Evolutionary conservation across 2,797 vertebrate species (phyloP).

Genomic region (Cuculus canorus): DNA sequence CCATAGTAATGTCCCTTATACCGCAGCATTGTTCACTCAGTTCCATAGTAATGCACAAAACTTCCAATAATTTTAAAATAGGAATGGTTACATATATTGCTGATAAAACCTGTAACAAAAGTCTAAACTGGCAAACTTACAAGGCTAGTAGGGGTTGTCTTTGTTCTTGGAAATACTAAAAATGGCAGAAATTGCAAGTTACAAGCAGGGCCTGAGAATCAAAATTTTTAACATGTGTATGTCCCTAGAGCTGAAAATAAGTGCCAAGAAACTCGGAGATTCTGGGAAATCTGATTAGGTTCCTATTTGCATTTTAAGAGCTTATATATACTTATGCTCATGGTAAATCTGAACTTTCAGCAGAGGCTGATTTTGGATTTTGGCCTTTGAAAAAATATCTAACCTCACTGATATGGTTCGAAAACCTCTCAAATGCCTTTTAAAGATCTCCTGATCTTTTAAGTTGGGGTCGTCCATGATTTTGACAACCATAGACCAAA

Average conservation of each 20-base stretch:
- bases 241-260: background rate
- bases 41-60: background rate
- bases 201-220: background rate
- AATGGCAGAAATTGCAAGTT: background rate
- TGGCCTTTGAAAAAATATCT: background rate
- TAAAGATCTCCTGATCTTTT: background rate
- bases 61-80: background rate
- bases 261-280: background rate
- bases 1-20: background rate
- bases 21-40: background rate
- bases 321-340: background rate
- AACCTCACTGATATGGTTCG: background rate
- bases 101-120: background rate
- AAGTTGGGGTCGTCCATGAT: background rate
- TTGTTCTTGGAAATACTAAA: background rate
- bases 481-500: background rate
- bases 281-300: background rate
- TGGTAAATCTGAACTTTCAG: background rate
- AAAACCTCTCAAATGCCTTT: background rate
- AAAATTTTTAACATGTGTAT: background rate
- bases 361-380: background rate
- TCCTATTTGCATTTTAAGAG: background rate
- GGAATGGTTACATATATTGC: background rate
- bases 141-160: background rate
- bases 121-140: background rate